Base-by-base conservation (phyloP, 2,888 invertebrate species). In the Slavum lentiscoides region DNA sequence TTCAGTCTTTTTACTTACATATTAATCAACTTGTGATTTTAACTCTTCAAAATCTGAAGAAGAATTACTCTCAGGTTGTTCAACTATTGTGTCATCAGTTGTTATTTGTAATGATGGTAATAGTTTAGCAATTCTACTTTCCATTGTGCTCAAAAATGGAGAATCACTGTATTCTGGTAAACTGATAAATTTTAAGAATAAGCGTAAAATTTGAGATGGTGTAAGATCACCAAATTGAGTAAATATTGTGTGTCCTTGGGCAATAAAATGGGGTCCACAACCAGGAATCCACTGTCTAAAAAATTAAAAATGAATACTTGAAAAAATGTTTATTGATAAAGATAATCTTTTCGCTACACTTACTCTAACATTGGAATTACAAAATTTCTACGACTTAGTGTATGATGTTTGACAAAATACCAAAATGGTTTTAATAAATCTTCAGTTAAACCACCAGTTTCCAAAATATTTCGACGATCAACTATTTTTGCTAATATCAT, bases 361-460 rank as follows among this genome's bases (percentile, higher is more conserved):
- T 58, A 80, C 80, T 80, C 80, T 30, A 80, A 72, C 80, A 80
- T 64, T 23, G 80, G 80, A 58, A 80, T 80, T 9, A 80, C 80
- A 72, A 80, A 80, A 55, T 80, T 80, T 43, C 72, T 72, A 64
- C 80, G 80, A 49, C 80, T 80, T 17, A 80, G 5, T 15, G 80
- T 80, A 64, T 80, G 80, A 72, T 80, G 80, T 8, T 80, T 80
- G 17, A 80, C 72, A 66, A 80, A 80, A 13, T 80, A 80, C 80
- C 80, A 80, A 39, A 13, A 80, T 17, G 80, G 80, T 72, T 72
- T 80, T 58, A 80, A 64, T 66, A 72, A 72, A 39, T 80, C 80
- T 66, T 72, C 62, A 9, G 80, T 80, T 72, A 80, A 72, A n/a
- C 72, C 72, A 9, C 39, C 21, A 4, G 6, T 1, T 21, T 72